A percentile compares a stretch with the other conserved stretches of the same genome.
phyloP scores from a whole-genome alignment of 2,797 vertebrate species.

The Artibeus jamaicensis region DNA sequence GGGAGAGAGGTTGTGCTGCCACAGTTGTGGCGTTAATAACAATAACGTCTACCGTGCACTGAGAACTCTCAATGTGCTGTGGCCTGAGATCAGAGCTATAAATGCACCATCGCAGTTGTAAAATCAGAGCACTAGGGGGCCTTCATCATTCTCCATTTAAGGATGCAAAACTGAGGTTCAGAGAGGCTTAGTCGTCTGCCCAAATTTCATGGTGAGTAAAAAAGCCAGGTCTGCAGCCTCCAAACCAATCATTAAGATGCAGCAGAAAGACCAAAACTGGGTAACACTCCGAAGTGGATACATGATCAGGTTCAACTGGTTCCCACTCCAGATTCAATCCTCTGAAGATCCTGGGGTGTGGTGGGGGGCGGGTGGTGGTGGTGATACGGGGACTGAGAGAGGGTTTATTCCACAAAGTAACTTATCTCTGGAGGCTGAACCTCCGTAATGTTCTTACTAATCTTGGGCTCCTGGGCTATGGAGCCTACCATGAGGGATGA shows the following conservation, averaged over 20 bases:
- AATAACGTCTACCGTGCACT: background rate
- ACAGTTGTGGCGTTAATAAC: background rate
- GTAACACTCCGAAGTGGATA: too few relatives aligned
- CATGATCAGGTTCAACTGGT: background rate
- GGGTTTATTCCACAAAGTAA: slow-evolving; percentile 68
- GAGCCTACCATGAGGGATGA: slow-evolving; percentile 77
- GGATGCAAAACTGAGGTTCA: background rate
- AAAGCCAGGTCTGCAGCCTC: background rate
- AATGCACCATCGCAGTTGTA: fast-evolving
- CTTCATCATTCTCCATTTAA: background rate
- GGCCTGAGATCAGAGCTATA: background rate
- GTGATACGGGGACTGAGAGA: slow-evolving; percentile 47
- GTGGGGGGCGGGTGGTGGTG: too few relatives aligned
- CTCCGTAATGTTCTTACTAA: slow-evolving; percentile 67
- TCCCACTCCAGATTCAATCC: background rate
- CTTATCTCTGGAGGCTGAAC: slow-evolving; percentile 73
- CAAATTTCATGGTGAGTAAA: background rate
- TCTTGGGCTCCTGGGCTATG: slow-evolving; percentile 77
- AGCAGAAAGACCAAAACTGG: background rate
- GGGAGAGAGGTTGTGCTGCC: background rate
- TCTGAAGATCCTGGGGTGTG: background rate
- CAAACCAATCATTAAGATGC: background rate
- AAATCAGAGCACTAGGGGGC: background rate
- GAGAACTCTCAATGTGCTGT: background rate
- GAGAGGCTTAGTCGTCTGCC: background rate